Conservation (phyloP, 2,888 invertebrate genomes). For the Troilus luridus region DNA sequence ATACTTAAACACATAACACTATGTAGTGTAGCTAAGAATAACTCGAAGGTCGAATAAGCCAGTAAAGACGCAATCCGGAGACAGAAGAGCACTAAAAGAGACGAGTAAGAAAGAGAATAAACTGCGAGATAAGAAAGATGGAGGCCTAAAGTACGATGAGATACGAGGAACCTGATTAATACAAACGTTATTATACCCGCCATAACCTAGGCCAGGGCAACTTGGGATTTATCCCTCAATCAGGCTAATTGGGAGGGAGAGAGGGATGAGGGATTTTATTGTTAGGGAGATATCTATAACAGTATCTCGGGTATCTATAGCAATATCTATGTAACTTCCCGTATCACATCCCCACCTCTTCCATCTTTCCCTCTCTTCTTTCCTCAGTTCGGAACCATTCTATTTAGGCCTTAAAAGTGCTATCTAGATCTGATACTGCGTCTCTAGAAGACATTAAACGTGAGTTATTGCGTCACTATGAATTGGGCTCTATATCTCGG, state of each 20-base stretch:
- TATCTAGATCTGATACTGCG: background rate
- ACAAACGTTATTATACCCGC: conserved; percentile 48
- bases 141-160: background rate
- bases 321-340: background rate
- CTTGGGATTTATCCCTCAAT: conserved; percentile 35
- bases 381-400: background rate
- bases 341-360: conserved; percentile 18
- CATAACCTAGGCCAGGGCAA: conserved; percentile 2
- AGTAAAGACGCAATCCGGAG: background rate
- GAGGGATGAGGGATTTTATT: conserved; percentile 26
- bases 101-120: conserved; percentile 17
- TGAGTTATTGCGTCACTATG: background rate
- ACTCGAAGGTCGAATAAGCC: background rate
- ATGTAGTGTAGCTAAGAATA: background rate
- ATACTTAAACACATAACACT: background rate
- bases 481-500: background rate
- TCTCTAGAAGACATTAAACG: background rate
- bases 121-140: background rate
- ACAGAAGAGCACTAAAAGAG: conserved; percentile 20
- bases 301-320: background rate
- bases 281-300: background rate
- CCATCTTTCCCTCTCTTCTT: conserved; percentile 23
- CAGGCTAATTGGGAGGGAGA: conserved; percentile 52
- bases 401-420: background rate
- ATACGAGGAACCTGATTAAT: conserved; percentile 52